Base-by-base conservation (phyloP, 2,888 invertebrate genomes). In the Platerodrilus igneus region DNA sequence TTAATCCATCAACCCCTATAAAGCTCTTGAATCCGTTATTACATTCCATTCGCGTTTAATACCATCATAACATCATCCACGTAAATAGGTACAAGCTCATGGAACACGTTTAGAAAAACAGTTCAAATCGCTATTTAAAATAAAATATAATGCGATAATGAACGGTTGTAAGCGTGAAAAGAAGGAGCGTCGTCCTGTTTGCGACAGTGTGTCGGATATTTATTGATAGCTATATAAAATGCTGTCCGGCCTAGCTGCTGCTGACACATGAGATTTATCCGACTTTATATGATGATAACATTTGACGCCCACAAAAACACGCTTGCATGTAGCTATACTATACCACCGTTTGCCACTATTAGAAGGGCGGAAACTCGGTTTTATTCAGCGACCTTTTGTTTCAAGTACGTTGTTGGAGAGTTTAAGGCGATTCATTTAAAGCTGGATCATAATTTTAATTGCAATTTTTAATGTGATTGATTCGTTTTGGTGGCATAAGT, bases 161-260 rank as follows among this genome's bases (percentile, higher is more conserved):
- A 6, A 19, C 30, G 31, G 22, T 14, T 26, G 14, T 29, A 14
- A 20, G 18, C n/a, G n/a, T n/a, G n/a, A n/a, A 18, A 16, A 29
- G 23, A 25, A 30, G 40, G 41, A 41, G 41, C 40, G 40, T 43
- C 39, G 25, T 35, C 26, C 37, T 63, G 65, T 53, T 53, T 51
- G 54, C 60, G 65, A 65, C 65, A 65, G 55, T 63, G 64, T 65
- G 63, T 62, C 66, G 63, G 64, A 66, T 66, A 60, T 63, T 58
- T 67, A 67, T 67, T 66, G 66, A 67, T 67, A 63, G 63, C 60
- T 54, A 58, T 59, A 57, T 64, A 65, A 64, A 65, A 66, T 61
- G 62, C 60, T 64, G 65, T 61, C 62, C 63, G 56, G 60, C 50
- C 47, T 41, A 47, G 42, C 60, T 67, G 66, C 44, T 41, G 47